Percentiles rank a stretch among this genome's conserved stretches.
Evolutionary conservation across 1,140 invertebrate species (phyloP).

Genomic region (Hyles euphorbiae): DNA sequence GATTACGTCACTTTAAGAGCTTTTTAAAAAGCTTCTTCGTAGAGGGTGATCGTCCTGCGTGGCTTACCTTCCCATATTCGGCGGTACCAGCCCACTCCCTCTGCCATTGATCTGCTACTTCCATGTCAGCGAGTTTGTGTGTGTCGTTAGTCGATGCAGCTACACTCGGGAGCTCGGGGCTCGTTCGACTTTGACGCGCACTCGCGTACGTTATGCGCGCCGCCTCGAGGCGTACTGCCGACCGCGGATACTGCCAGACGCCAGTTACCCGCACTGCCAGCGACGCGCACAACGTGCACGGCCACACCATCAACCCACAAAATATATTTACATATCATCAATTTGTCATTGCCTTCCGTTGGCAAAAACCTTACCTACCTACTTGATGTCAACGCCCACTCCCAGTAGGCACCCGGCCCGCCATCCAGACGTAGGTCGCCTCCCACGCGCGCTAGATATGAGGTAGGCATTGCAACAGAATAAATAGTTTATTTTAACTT

Average conservation of each 20-base stretch:
- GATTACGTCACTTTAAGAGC: constrained; percentile 8
- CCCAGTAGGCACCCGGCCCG: constrained; percentile 37
- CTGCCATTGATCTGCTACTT: constrained; percentile 68
- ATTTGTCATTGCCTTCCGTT: constrained; percentile 57
- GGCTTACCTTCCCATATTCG: constrained; percentile 68
- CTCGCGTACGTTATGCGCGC: constrained; percentile 52
- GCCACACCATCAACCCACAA: constrained; percentile 39
- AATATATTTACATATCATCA: constrained; percentile 47
- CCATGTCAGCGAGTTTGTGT: constrained; percentile 44
- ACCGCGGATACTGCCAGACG: constrained; percentile 7
- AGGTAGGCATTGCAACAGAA: constrained; percentile 15
- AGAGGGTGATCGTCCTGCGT: background rate
- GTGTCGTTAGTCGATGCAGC: constrained; percentile 60
- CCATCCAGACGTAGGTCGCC: constrained; percentile 43
- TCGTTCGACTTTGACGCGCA: constrained; percentile 34
- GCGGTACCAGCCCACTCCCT: constrained; percentile 68
- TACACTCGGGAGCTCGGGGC: constrained; percentile 51
- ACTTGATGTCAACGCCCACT: constrained; percentile 67
- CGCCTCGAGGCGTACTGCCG: constrained; percentile 53
- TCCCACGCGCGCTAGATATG: constrained; percentile 42
- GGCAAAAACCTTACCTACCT: constrained; percentile 56
- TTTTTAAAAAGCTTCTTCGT: constrained; percentile 4
- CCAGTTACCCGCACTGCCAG: constrained; percentile 7
- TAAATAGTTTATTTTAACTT: constrained; percentile 14
- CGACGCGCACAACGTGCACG: constrained; percentile 21